Evolutionary conservation across 1,140 invertebrate genomes (phyloP).

Genomic region (Drosophila tsacasi): DNA sequence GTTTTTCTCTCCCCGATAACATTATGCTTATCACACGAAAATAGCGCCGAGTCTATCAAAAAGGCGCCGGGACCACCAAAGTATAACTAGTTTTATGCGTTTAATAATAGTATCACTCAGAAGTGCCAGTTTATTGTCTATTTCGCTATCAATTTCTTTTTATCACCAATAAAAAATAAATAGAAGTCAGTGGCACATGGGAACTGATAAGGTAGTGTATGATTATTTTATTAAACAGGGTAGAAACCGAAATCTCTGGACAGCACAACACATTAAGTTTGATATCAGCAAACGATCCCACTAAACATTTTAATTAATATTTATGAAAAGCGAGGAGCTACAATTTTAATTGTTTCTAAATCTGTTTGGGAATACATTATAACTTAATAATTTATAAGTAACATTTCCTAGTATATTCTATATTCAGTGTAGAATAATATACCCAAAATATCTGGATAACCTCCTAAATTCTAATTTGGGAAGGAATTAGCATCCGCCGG

Average conservation of each 20-base stretch:
- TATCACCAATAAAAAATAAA: conserved; percentile 1
- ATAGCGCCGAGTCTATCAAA: conserved; percentile 3
- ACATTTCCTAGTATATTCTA: background rate
- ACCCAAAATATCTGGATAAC: background rate
- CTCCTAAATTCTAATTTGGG: background rate
- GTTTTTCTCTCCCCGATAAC: conserved; percentile 8
- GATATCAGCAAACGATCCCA: background rate
- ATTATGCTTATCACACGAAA: conserved; percentile 21
- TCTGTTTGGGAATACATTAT: too few relatives aligned
- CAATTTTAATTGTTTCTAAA: background rate
- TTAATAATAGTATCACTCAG: background rate
- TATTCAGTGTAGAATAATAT: background rate
- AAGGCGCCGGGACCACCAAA: background rate
- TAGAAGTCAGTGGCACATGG: conserved; percentile 3
- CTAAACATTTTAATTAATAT: background rate
- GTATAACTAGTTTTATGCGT: background rate
- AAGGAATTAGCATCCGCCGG: background rate
- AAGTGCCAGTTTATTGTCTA: conserved; percentile 8
- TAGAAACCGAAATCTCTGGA: background rate
- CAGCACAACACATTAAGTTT: background rate
- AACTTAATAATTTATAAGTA: too few relatives aligned
- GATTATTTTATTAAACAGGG: background rate
- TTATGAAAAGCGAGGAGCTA: background rate
- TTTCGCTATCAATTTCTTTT: background rate
- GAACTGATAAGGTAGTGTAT: conserved; percentile 7